A percentile compares a stretch with the other conserved stretches of the same genome.
Conservation (phyloP, 92 coral and sea anemone genomes). For the Heliopora coerulea region DNA sequence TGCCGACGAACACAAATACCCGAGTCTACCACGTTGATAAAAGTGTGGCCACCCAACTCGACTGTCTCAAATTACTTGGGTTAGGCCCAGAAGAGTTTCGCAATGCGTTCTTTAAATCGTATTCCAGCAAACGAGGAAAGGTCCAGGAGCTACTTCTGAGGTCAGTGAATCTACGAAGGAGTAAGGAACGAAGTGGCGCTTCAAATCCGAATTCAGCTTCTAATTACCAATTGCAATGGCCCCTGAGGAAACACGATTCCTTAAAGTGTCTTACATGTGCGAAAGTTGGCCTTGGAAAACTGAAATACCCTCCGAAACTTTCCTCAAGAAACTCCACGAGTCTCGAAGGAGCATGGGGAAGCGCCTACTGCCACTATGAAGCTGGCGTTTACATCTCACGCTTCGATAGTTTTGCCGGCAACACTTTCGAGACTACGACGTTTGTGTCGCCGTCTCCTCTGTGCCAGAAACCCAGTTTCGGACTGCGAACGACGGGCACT, state of each 20-base stretch:
- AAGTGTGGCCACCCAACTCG: neutral
- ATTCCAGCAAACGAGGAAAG: neutral
- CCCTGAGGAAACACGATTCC: neutral
- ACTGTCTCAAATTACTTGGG: slow-evolving; percentile 20
- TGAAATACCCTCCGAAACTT: slow-evolving; percentile 20
- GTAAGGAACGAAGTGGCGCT: neutral
- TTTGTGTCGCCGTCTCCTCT: neutral
- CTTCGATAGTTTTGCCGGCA: slow-evolving; percentile 19
- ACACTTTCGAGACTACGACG: slow-evolving; percentile 9
- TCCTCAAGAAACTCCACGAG: slow-evolving; percentile 10
- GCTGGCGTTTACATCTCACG: slow-evolving; percentile 5
- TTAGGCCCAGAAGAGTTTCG: slow-evolving; percentile 9
- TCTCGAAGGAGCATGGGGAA: slow-evolving; percentile 34
- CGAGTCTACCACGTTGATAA: neutral
- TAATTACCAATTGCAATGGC: neutral
- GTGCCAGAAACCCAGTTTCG: slow-evolving; percentile 14
- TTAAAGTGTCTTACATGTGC: slow-evolving; percentile 16
- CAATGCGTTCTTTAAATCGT: neutral
- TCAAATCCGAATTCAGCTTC: neutral
- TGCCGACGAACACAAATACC: neutral
- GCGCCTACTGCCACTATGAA: slow-evolving; percentile 8
- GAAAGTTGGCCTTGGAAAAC: neutral
- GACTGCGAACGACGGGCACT: slow-evolving; percentile 10
- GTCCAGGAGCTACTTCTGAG: neutral
- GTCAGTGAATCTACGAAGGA: neutral